Evolutionary conservation across 2,888 invertebrate genomes (phyloP).

Genomic region (Drosophila mercatorum): DNA sequence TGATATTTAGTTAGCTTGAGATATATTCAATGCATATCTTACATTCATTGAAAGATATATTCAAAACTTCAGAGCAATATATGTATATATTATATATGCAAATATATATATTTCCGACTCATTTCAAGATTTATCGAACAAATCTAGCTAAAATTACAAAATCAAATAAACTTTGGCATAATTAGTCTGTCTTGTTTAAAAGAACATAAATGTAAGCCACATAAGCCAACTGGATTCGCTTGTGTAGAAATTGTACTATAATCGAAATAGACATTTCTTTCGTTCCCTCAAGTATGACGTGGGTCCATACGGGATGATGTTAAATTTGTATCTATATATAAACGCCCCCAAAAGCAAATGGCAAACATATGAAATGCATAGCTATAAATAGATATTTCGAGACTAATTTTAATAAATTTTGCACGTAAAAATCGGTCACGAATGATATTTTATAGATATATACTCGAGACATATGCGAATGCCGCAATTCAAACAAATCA

Average conservation of each 20-base stretch:
- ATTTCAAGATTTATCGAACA: background rate
- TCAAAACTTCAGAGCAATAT: too few relatives aligned
- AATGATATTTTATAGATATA: conserved; percentile 42
- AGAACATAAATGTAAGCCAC: conserved; percentile 12
- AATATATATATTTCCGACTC: background rate
- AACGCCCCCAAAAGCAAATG: conserved; percentile 51
- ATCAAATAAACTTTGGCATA: background rate
- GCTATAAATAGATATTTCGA: conserved; percentile 64
- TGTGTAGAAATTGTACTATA: background rate
- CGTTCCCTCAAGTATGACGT: conserved; percentile 6
- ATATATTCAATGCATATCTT: too few relatives aligned
- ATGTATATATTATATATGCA: too few relatives aligned
- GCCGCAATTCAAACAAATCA: conserved; percentile 69
- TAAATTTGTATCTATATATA: conserved; percentile 8
- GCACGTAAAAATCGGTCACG: conserved; percentile 59
- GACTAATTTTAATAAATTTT: conserved; percentile 68
- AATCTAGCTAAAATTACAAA: background rate
- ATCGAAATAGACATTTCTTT: background rate
- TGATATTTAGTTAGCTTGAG: too few relatives aligned
- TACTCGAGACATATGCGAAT: conserved; percentile 56
- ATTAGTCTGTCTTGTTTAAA: background rate
- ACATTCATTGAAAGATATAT: too few relatives aligned
- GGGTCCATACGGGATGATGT: background rate
- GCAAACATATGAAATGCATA: conserved; percentile 53
- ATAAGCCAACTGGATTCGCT: conserved; percentile 3